phyloP scores from a whole-genome alignment of 2,888 invertebrate species.

The Pyrochroa serraticornis region DNA sequence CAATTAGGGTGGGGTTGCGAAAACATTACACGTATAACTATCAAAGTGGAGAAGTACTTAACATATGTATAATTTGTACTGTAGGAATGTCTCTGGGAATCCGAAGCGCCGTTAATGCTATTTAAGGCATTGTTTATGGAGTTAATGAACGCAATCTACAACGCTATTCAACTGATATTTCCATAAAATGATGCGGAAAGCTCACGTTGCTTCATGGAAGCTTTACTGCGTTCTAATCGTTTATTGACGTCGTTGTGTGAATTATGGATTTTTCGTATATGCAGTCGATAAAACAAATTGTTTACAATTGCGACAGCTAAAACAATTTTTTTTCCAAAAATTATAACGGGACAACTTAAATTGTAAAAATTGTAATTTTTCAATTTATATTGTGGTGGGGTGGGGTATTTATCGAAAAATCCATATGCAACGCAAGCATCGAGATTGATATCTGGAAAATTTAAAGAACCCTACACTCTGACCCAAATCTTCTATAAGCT shows the following conservation, averaged over 20 bases:
- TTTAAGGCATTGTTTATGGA: constrained; percentile 23
- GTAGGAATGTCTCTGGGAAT: constrained; percentile 13
- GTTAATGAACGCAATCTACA: constrained; percentile 21
- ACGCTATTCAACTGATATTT: constrained; percentile 15
- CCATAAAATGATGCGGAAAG: constrained; percentile 14
- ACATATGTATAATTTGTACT: constrained; percentile 13
- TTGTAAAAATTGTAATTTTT: too few species aligned
- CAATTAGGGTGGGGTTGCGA: constrained; percentile 8
- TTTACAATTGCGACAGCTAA: background rate
- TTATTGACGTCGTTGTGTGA: constrained; percentile 8
- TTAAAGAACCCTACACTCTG: background rate
- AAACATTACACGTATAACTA: constrained; percentile 11
- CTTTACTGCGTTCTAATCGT: constrained; percentile 12
- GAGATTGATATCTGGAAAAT: too few species aligned
- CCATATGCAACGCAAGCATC: too few species aligned
- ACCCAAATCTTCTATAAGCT: too few species aligned
- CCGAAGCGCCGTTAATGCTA: constrained; percentile 17
- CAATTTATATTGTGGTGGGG: too few species aligned
- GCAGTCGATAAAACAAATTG: constrained; percentile 10
- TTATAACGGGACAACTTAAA: too few species aligned
- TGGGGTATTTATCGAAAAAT: background rate
- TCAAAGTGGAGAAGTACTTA: constrained; percentile 5
- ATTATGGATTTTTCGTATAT: constrained; percentile 6
- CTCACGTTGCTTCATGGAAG: background rate
- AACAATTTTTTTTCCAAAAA: too few species aligned